Conservation (phyloP, 1,140 invertebrate genomes). For the Diachasmimorpha longicaudata region DNA sequence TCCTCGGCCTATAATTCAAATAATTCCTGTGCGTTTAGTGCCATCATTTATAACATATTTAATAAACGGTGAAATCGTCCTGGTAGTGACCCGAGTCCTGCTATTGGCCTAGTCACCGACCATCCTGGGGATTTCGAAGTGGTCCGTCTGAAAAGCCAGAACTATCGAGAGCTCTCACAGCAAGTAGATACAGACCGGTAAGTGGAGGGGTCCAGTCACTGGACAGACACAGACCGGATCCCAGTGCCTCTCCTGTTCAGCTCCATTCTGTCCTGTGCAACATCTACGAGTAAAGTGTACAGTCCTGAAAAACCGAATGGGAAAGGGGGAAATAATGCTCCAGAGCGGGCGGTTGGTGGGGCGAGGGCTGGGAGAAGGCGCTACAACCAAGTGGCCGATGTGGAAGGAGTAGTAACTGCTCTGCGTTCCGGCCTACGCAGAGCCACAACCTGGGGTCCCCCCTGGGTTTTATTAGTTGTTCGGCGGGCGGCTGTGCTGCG, state of each 20-base stretch:
- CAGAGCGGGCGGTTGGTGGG: constrained; percentile 23
- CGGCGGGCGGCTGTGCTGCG: constrained; percentile 53
- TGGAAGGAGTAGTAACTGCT: constrained; percentile 58
- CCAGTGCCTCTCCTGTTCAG: neutral
- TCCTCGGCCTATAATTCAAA: too few relatives aligned
- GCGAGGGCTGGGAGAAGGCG: constrained; percentile 43
- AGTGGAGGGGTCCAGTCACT: neutral
- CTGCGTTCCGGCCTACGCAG: constrained; percentile 41
- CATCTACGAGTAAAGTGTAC: neutral
- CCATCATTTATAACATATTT: too few relatives aligned
- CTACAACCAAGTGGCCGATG: constrained; percentile 12
- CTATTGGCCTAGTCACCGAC: too few relatives aligned
- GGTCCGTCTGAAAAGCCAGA: too few relatives aligned
- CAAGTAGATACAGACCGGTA: too few relatives aligned
- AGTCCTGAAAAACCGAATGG: neutral
- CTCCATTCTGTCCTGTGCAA: neutral
- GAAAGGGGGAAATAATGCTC: neutral
- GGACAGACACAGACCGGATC: neutral
- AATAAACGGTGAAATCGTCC: too few relatives aligned
- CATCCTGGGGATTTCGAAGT: too few relatives aligned
- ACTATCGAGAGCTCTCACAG: neutral
- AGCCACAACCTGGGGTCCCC: constrained; percentile 48
- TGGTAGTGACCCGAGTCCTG: too few relatives aligned
- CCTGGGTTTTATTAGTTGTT: constrained; percentile 60
- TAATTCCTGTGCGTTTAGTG: too few relatives aligned